These are phyloP conservation scores for Deilephila elpenor DNA, from an alignment of 2,888 invertebrate genomes.

Conservation along the genomic window DNA sequence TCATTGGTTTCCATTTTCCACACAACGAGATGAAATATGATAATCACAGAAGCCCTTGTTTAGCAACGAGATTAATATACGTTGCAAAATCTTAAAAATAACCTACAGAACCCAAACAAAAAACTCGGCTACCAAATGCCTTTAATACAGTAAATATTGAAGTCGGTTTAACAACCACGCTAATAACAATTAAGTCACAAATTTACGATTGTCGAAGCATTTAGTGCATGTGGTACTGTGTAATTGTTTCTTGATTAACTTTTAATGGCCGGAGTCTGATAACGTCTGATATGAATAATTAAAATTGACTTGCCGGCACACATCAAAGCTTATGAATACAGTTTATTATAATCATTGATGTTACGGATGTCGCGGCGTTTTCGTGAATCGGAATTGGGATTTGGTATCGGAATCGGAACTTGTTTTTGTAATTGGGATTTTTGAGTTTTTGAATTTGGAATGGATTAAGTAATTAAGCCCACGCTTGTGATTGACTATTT, in stretches of 20 bases:
- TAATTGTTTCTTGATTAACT: slow-evolving; percentile 29
- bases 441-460: neutral
- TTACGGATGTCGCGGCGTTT: slow-evolving; percentile 13
- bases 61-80: too few relatives aligned
- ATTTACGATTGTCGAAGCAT: slow-evolving; percentile 29
- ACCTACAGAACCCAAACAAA: neutral
- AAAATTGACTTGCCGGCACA: slow-evolving; percentile 27
- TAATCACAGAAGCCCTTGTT: too few relatives aligned
- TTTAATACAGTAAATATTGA: slow-evolving; percentile 26
- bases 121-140: neutral
- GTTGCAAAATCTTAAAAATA: neutral
- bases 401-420: slow-evolving; percentile 8
- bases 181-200: slow-evolving; percentile 29
- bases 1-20: too few relatives aligned
- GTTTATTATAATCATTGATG: slow-evolving; percentile 21
- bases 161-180: slow-evolving; percentile 23
- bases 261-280: slow-evolving; percentile 28
- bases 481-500: neutral
- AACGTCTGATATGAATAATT: slow-evolving; percentile 26
- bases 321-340: slow-evolving; percentile 26
- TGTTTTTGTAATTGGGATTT: neutral
- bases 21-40: too few relatives aligned
- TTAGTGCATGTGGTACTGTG: slow-evolving; percentile 25
- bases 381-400: slow-evolving; percentile 16
- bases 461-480: slow-evolving; percentile 6